Percentiles rank a stretch among this genome's conserved stretches.
Evolutionary conservation across 2,113 vertebrate species (phyloP).

Genomic region (Rafetus swinhoei): DNA sequence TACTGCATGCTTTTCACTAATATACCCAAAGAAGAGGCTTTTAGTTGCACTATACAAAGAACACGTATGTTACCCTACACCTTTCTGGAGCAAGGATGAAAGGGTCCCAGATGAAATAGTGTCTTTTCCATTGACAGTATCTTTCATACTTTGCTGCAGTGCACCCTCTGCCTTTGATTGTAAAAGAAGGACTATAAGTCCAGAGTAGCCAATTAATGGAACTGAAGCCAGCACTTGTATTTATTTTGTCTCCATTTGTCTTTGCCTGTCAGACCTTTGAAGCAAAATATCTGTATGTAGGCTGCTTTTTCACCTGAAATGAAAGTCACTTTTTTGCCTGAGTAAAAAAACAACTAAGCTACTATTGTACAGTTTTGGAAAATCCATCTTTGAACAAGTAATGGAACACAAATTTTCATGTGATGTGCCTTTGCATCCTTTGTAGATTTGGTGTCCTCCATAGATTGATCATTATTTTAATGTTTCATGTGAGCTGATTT

Average conservation of each 20-base stretch:
- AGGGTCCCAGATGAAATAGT: neutral
- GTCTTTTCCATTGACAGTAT: neutral
- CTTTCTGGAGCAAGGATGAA: neutral
- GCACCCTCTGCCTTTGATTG: neutral
- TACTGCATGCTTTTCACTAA: accelerated
- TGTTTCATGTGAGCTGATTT: neutral
- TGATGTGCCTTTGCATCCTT: neutral
- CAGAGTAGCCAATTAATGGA: neutral
- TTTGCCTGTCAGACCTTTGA: neutral
- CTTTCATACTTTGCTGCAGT: neutral
- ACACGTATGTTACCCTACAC: neutral
- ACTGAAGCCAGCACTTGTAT: neutral
- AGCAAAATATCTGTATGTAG: neutral
- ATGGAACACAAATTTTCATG: neutral
- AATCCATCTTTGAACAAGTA: neutral
- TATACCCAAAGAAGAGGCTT: neutral
- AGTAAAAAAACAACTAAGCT: neutral
- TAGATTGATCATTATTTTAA: neutral
- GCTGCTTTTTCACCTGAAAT: neutral
- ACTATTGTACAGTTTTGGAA: neutral
- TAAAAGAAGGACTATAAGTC: neutral
- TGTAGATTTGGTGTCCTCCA: neutral
- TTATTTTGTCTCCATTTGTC: neutral
- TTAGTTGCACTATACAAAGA: neutral
- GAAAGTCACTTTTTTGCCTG: neutral